Evolutionary conservation across 1,140 invertebrate species (phyloP).

Genomic region (Rhagoletis zephyria): DNA sequence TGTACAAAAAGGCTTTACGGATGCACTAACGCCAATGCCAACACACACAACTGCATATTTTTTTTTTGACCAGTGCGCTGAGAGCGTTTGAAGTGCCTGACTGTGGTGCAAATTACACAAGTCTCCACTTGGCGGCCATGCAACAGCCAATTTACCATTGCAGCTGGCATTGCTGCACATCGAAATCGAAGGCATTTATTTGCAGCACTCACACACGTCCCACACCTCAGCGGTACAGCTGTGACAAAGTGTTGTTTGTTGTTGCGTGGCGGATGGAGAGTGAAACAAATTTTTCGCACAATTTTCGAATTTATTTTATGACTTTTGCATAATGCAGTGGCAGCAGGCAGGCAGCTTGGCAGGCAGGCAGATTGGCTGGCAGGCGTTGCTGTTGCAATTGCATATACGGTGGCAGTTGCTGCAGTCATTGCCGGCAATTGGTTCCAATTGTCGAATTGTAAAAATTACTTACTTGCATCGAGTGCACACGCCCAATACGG

Average conservation of each 20-base stretch:
- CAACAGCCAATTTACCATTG: constrained; percentile 26
- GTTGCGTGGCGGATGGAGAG: constrained; percentile 61
- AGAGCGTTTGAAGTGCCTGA: constrained; percentile 50
- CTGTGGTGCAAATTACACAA: constrained; percentile 23
- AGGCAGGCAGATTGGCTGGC: not conserved
- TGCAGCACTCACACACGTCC: not conserved
- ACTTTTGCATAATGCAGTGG: constrained; percentile 62
- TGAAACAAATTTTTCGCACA: constrained; percentile 66
- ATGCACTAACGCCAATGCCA: constrained; percentile 31
- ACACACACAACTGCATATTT: not conserved
- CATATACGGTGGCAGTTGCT: not conserved
- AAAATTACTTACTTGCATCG: constrained; percentile 3
- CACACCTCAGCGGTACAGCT: too few relatives aligned
- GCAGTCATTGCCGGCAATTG: constrained; percentile 27
- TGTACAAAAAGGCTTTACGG: constrained; percentile 62
- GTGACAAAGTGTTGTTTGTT: constrained; percentile 50
- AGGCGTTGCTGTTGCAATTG: constrained; percentile 18
- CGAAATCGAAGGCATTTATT: not conserved
- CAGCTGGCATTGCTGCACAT: constrained; percentile 22
- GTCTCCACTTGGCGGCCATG: not conserved
- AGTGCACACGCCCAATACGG: constrained; percentile 15
- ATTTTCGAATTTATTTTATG: constrained; percentile 69
- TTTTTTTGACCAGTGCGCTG: constrained; percentile 48
- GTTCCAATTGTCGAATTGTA: constrained; percentile 49
- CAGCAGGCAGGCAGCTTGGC: not conserved